Evolutionary conservation across 2,797 vertebrate species (phyloP), one percentile per base, ranked within the genome.

Genomic region (Eutrigla gurnardus): DNA sequence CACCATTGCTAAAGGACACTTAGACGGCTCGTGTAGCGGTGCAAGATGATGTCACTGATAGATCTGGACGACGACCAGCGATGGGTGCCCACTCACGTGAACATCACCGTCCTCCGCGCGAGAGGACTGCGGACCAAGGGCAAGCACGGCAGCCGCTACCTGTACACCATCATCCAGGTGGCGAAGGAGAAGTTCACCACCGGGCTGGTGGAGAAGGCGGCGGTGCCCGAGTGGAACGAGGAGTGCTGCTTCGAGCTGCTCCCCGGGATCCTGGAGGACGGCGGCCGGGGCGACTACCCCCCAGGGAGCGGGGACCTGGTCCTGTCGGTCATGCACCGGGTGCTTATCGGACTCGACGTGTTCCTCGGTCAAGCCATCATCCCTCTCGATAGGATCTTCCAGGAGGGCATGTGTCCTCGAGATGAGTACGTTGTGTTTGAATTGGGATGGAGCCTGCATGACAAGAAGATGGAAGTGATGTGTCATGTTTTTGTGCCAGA

Each of bases 61-160:
- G 94, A 94, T 46, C 90, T 95, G 86, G 94, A 95, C 75, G 94
- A 96, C 25, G 96, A 96, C 46, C 95, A 95, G 93, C 91, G 95
- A 63, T 98, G 97, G 98, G 91, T 97, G 36, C 97, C 97, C 80
- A 98, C 97, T 37, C 97, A 98, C 75, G 97, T 98, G 65, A 97
- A 98, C 92, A 96, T 98, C 90, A 97, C 96, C 18, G 96, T 98
- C 65, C 93, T 97, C 65, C 93, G 95, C 77, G 97, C 96, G 35
- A 94, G 95, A 43, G 96, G 96, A 66, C 91, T 99, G 91, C 95
- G 97, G 45, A 95, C 96, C 89, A 98, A 97, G 92, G 96, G 96
- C 86, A 97, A 95, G 64, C 95, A 96, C 82, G 96, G 96, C 80
- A 96, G 96, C 91, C 97, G 96, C 89, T 97, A 98, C 89, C 96